Evolutionary conservation across 2,888 invertebrate species (phyloP).

Genomic region (Parnassius glacialis): DNA sequence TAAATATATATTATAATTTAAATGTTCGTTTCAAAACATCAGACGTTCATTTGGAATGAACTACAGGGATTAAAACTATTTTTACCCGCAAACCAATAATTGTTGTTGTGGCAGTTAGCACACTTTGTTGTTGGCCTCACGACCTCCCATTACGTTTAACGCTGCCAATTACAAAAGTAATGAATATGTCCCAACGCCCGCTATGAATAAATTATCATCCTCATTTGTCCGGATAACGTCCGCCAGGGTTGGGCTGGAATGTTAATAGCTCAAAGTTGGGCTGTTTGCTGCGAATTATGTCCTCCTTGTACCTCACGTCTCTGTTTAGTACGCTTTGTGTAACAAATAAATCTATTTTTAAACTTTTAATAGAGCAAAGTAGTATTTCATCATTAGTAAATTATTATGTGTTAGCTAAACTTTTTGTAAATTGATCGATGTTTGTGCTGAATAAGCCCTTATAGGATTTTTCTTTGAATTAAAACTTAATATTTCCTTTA

Average conservation of each 20-base stretch:
- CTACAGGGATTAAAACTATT: conserved; percentile 12
- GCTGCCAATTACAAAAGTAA: conserved; percentile 34
- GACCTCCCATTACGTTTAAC: conserved; percentile 23
- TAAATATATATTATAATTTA: background rate
- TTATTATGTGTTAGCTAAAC: no score
- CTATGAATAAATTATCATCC: conserved; percentile 35
- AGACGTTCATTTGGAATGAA: background rate
- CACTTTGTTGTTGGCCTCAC: conserved; percentile 6
- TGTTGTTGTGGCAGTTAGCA: conserved; percentile 21
- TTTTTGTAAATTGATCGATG: no score
- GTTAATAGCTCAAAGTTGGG: conserved; percentile 42
- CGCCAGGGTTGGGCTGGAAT: conserved; percentile 44
- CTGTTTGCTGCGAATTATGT: conserved; percentile 39
- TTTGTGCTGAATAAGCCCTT: no score
- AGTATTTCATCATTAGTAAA: no score
- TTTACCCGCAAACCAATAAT: conserved; percentile 16
- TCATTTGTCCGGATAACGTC: conserved; percentile 42
- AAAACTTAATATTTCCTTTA: no score
- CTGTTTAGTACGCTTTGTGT: conserved; percentile 38
- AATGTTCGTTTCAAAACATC: background rate
- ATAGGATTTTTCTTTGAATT: no score
- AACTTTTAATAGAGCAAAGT: no score
- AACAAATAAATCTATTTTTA: no score
- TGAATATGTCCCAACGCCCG: conserved; percentile 33
- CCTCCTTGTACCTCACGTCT: conserved; percentile 38